Evolutionary conservation across 2,113 vertebrate species (phyloP).

Genomic region (Cnemophilus loriae): DNA sequence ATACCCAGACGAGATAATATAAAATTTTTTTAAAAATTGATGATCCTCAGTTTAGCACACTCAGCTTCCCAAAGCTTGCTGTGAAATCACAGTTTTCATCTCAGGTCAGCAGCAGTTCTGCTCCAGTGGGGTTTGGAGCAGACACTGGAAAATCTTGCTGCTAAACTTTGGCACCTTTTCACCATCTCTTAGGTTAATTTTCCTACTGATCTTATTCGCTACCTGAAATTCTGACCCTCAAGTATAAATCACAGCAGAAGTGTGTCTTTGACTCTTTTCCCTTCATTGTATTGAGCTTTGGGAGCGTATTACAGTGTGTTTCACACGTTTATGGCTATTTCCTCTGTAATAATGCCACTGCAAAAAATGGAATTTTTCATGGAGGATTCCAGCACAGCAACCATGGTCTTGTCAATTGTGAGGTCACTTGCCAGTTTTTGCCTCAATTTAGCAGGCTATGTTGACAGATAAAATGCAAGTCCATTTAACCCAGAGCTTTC

Average conservation of each 20-base stretch:
- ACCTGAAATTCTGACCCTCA: neutral
- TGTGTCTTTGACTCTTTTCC: neutral
- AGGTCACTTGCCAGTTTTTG: neutral
- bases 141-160: neutral
- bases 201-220: neutral
- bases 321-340: neutral
- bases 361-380: neutral
- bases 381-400: neutral
- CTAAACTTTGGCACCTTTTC: neutral
- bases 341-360: neutral
- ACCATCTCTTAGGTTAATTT: neutral
- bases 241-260: neutral
- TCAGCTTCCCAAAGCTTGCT: neutral
- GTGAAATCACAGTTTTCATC: neutral
- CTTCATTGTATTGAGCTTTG: neutral
- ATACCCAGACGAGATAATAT: neutral
- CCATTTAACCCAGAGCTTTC: neutral
- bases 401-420: neutral
- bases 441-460: neutral
- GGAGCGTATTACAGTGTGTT: neutral
- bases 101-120: neutral
- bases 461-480: neutral
- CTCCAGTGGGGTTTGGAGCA: neutral
- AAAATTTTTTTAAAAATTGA: neutral
- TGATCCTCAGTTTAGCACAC: neutral